Conservation (phyloP, 2,113 vertebrate species). For the Furnarius figulus region DNA sequence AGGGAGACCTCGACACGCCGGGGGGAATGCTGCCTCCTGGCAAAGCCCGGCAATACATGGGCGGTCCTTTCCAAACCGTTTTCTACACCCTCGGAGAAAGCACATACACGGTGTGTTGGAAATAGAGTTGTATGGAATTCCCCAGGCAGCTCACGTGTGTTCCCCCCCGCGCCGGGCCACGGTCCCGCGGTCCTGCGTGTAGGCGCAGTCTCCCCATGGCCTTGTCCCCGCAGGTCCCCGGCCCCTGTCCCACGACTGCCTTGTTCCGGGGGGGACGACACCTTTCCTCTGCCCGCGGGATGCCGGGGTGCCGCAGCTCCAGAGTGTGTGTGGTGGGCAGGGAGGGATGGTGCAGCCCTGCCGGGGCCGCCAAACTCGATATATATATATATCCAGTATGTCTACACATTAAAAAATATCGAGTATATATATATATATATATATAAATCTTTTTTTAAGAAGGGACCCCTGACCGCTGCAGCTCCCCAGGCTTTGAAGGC, state of each 20-base stretch:
- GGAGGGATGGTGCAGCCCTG: conserved; percentile 29
- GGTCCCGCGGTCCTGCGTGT: too few relatives aligned
- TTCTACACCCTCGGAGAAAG: not conserved
- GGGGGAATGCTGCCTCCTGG: not conserved
- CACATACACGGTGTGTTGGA: accelerated
- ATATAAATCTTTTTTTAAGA: conserved; percentile 57
- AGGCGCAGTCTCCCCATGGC: accelerated
- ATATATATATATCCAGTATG: too few relatives aligned
- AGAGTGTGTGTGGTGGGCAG: not conserved
- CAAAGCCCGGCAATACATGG: not conserved
- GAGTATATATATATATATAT: not conserved
- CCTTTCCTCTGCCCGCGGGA: too few relatives aligned
- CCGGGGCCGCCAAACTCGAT: conserved; percentile 22
- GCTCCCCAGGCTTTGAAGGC: conserved; percentile 81
- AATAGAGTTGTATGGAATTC: not conserved
- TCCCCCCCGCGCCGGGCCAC: too few relatives aligned
- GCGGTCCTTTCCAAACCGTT: accelerated
- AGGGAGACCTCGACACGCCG: not conserved
- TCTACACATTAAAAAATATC: too few relatives aligned
- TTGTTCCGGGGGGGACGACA: too few relatives aligned
- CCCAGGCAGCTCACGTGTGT: not conserved
- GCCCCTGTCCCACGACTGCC: not conserved
- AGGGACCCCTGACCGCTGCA: conserved; percentile 73
- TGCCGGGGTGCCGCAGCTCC: not conserved
- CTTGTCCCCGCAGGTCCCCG: accelerated